Base-by-base conservation (phyloP, 1,140 invertebrate species). In the Lucilia sericata region DNA sequence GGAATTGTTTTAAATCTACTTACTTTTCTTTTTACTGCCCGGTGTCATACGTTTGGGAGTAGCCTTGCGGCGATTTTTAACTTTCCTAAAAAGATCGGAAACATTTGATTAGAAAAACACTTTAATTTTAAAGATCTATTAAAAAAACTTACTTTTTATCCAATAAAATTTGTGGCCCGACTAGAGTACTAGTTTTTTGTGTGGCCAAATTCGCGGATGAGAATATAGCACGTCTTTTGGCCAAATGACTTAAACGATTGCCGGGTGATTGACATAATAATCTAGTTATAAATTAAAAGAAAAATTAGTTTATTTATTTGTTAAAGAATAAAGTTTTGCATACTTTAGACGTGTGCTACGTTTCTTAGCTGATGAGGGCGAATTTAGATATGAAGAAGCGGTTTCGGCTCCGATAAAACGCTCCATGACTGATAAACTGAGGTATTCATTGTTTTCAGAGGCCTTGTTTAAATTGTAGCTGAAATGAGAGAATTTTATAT, bases 161-260 rank as follows among this genome's bases (percentile, higher is more conserved):
- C 13, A 91, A 55, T 30, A 91, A 19, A 70, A 91, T 87, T 86
- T 90, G 90, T n/a, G 88, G 89, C 60, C 90, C 90, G 13, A 89
- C 87, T 0, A 88, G 86, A 82, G 81, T 89, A 74, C 87, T 90
- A 12, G 89, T 85, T 82, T 90, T 91, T 55, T 86, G 86, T 2
- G 88, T 89, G 19, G 87, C 88, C 82, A 91, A 82, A 85, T 90
- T 92, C 5, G 91, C 90, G 51, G 93, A 94, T 13, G 94, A 94
- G 87, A 95, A 95, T 51, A 93, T 93, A 85, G 92, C 92, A 84
- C 94, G 90, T 49, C 94, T 89, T 86, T 92, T 92, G 3, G 94
- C 93, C 81, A 95, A 91, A 87, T 95, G 94, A 87, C 93, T 94
- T 10, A 95, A 89, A 82, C 94, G 91, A 86, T 94, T 93, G 0